Conservation (phyloP, 2,888 invertebrate species). For the Limnephilus marmoratus region DNA sequence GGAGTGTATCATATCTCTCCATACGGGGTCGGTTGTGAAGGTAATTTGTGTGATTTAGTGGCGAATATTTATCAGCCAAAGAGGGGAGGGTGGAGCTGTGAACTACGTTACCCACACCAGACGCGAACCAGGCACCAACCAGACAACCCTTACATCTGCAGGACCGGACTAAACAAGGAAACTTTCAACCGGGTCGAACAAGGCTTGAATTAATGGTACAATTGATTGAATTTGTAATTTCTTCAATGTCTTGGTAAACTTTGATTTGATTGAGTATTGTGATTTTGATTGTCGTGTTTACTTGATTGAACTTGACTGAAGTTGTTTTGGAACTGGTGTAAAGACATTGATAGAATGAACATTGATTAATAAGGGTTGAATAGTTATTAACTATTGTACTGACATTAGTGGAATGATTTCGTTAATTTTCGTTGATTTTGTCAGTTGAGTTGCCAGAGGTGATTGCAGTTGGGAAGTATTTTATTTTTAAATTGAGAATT, state of each 20-base stretch:
- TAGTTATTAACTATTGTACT: too few relatives aligned
- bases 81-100: background rate
- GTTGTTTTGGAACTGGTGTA: background rate
- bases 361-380: background rate
- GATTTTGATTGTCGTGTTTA: background rate
- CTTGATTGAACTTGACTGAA: background rate
- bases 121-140: background rate
- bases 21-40: background rate
- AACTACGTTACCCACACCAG: background rate
- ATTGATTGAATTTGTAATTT: background rate
- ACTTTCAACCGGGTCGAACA: background rate
- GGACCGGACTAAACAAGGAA: background rate
- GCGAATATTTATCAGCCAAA: background rate
- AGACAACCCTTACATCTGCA: background rate
- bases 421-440: too few relatives aligned
- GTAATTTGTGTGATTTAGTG: background rate
- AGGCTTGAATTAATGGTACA: background rate
- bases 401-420: too few relatives aligned
- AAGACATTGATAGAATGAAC: background rate
- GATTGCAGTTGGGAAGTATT: too few relatives aligned
- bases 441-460: too few relatives aligned
- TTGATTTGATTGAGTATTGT: background rate
- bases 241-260: background rate
- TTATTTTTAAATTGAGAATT: too few relatives aligned
- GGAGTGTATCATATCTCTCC: background rate